Evolutionary conservation across 1,140 invertebrate genomes (phyloP), one percentile per base, ranked within the genome.

Genomic region (Lepidostoma basale): DNA sequence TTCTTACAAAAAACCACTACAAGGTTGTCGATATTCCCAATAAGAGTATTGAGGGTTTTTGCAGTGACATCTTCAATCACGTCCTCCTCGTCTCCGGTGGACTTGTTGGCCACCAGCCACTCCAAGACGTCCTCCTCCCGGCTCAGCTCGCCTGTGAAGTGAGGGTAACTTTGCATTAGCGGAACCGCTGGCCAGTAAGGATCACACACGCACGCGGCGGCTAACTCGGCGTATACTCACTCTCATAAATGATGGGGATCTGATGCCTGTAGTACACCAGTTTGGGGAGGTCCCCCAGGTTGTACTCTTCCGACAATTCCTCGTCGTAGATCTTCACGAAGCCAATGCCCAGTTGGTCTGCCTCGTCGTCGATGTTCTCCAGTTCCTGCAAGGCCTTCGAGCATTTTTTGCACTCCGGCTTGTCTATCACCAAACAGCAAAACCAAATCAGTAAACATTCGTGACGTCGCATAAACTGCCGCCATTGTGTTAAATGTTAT

Each of bases 261-360:
- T 95, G 90, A 83, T 96, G 92, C 75, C 94, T 88, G 81, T 97
- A 97, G 83, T 97, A 97, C 47, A 97, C 94, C 71, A 97, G 85
- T 77, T 90, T 90, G 73, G 95, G 95, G 73, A 97, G 84, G 54
- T 89, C 85, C 74, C 92, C 93, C 76, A 97, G 85, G 84, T 93
- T 95, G 84, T 97, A 97, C 79, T 97, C 94, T 77, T 96, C 92
- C 62, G 94, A 93, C 65, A 97, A 83, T 76, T 89, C 87, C 81
- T 96, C 92, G 78, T 97, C 95, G 71, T 94, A 90, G 76, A 97
- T 96, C 81, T 97, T 97, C 20, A 97, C 95, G 78, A 97, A 97
- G 68, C 93, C 94, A 76, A 97, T 96, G 45, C 93, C 94, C 66
- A 97, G 85, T 77, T 96, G 93, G 82, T 96, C 95, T n/a, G 95